Evolutionary conservation across 2,888 invertebrate species (phyloP).

Genomic region (Zygogramma bicolorata): DNA sequence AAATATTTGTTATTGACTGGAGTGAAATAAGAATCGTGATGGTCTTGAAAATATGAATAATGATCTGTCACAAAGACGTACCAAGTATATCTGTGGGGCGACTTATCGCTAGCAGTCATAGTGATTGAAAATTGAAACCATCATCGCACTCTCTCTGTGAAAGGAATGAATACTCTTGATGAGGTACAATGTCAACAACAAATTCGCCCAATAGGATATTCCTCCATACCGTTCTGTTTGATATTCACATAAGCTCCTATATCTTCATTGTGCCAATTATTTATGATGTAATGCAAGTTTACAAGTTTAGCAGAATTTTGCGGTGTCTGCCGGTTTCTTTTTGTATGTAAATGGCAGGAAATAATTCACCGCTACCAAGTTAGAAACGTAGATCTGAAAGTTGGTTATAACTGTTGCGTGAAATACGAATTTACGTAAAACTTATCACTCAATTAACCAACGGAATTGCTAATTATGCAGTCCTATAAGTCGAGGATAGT

Average conservation of each 20-base stretch:
- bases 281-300: slow-evolving; percentile 23
- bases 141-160: too few species aligned
- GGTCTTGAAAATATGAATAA: too few species aligned
- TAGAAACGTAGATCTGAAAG: slow-evolving; percentile 36
- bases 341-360: slow-evolving; percentile 30
- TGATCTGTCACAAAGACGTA: too few species aligned
- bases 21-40: too few species aligned
- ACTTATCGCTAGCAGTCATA: too few species aligned
- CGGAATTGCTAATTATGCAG: slow-evolving; percentile 26
- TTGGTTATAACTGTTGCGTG: slow-evolving; percentile 41
- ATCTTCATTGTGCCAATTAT: background rate
- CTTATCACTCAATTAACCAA: slow-evolving; percentile 33
- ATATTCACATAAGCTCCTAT: background rate
- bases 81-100: too few species aligned
- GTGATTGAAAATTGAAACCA: too few species aligned
- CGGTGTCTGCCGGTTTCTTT: slow-evolving; percentile 19
- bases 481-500: slow-evolving; percentile 10
- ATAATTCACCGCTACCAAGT: slow-evolving; percentile 25
- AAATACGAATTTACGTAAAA: slow-evolving; percentile 40
- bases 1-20: too few species aligned
- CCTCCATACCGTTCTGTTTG: background rate
- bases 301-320: slow-evolving; percentile 22
- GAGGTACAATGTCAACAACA: too few species aligned
- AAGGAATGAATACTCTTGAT: too few species aligned
- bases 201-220: background rate